Evolutionary conservation across 2,797 vertebrate genomes (phyloP), one percentile per base, ranked within the genome.

Genomic region (Sebastes iracundus): DNA sequence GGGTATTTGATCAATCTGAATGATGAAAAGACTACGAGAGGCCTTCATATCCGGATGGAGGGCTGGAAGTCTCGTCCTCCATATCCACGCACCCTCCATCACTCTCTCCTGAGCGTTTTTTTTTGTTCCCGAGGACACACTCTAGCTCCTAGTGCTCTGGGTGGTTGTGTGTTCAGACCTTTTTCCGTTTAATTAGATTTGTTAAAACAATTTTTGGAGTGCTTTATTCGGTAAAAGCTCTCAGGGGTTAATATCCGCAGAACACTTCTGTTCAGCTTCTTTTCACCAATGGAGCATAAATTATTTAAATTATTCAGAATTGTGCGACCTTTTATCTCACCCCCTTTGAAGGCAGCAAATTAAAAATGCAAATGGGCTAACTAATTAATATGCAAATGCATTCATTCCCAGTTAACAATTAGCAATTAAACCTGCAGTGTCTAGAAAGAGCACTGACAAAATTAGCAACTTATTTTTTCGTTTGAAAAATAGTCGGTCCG

Each of bases 231-330:
- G 94, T 96, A 96, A 96, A 96, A 96, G 96, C 96, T 96, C 96
- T 96, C 95, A 98, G 97, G 98, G 97, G 98, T 99, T 99, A 98
- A 99, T 98, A 98, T 98, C 97, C 97, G 97, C 97, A 97, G 97
- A 98, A 97, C 97, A 97, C 98, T 99, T 98, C 97, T 97, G 98
- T 98, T 99, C 97, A 97, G 97, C 97, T 97, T 97, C 98, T 99
- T 99, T 99, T 98, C 98, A 99, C 98, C 97, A 98, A 98, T 98
- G 98, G 97, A 99, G 98, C 98, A 99, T 99, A 99, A 99, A 99
- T 99, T 99, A 99, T 99, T 99, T 99, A 99, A 99, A 99, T 99
- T 99, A 99, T 99, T 99, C 99, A 99, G 99, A 99, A 99, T 99
- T 98, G 98, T 98, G 97, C 97, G 98, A 99, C 98, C 98, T 99